Conservation (phyloP, 1,140 invertebrate species). For the Phymastichus coffea region DNA sequence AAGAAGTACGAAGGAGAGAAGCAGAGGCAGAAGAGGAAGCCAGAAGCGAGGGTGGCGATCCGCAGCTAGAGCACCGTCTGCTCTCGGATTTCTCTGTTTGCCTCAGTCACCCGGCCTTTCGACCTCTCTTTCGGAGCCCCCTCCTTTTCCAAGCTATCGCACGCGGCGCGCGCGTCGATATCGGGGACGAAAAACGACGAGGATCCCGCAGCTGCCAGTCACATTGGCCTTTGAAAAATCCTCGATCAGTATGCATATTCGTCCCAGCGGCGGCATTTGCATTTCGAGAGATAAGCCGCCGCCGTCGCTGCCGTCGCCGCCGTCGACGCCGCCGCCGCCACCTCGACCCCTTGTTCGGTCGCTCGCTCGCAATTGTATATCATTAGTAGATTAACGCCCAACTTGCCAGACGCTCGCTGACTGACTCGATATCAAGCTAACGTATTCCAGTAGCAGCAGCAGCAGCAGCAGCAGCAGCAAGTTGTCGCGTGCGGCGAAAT, state of each 20-base stretch:
- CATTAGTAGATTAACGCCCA: constrained; percentile 19
- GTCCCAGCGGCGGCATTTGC: too few relatives aligned
- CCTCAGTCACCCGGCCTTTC: constrained; percentile 12
- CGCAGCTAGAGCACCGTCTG: constrained; percentile 21
- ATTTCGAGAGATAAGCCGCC: too few relatives aligned
- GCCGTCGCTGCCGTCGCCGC: too few relatives aligned
- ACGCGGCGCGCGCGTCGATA: not conserved
- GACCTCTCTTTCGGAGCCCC: not conserved
- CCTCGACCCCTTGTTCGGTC: too few relatives aligned
- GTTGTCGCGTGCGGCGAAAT: too few relatives aligned
- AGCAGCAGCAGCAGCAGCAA: not conserved
- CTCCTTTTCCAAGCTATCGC: not conserved
- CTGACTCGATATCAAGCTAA: not conserved
- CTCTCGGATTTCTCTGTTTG: constrained; percentile 37
- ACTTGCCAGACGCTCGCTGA: constrained; percentile 5
- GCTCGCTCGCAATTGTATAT: constrained; percentile 5
- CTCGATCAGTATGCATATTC: too few relatives aligned
- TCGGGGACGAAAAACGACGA: too few relatives aligned
- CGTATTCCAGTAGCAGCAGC: not conserved
- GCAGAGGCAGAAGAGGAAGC: too few relatives aligned
- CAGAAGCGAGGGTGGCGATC: constrained; percentile 23
- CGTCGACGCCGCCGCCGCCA: too few relatives aligned
- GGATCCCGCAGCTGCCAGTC: too few relatives aligned
- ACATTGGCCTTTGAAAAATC: too few relatives aligned
- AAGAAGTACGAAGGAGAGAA: constrained; percentile 5